A percentile compares a stretch with the other conserved stretches of the same genome.
Conservation (phyloP, 2,888 invertebrate genomes). For the Periphyllus acericola region DNA sequence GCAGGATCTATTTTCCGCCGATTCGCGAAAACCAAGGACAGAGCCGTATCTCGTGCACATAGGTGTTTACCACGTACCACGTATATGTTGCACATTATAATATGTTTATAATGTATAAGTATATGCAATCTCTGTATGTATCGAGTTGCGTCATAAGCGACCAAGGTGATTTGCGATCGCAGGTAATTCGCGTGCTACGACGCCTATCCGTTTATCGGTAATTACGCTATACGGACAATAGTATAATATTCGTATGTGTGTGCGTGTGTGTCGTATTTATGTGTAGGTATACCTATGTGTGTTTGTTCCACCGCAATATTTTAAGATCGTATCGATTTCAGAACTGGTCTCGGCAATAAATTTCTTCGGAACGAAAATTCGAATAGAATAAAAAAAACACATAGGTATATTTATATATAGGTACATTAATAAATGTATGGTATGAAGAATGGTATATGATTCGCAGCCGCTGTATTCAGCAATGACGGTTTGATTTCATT, state of each 20-base stretch:
- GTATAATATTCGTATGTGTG: neutral
- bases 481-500: neutral
- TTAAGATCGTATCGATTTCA: slow-evolving; percentile 45
- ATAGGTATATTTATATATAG: neutral
- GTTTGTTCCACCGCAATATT: neutral
- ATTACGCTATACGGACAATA: slow-evolving; percentile 36
- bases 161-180: slow-evolving; percentile 42
- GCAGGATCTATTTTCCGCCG: neutral
- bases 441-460: neutral
- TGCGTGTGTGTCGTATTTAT: neutral
- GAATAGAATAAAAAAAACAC: neutral
- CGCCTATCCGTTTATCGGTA: slow-evolving; percentile 25
- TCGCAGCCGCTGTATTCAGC: neutral
- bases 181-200: slow-evolving; percentile 32
- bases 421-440: neutral
- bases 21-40: neutral
- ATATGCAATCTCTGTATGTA: neutral
- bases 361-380: slow-evolving; percentile 37
- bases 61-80: neutral
- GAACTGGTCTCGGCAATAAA: slow-evolving; percentile 43
- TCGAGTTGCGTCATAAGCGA: slow-evolving; percentile 33
- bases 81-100: neutral
- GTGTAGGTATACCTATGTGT: neutral
- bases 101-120: neutral
- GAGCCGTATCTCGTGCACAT: neutral